These are phyloP conservation scores for Steinernema feltiae DNA, from an alignment of 1,140 invertebrate genomes.

Conservation along the genomic window DNA sequence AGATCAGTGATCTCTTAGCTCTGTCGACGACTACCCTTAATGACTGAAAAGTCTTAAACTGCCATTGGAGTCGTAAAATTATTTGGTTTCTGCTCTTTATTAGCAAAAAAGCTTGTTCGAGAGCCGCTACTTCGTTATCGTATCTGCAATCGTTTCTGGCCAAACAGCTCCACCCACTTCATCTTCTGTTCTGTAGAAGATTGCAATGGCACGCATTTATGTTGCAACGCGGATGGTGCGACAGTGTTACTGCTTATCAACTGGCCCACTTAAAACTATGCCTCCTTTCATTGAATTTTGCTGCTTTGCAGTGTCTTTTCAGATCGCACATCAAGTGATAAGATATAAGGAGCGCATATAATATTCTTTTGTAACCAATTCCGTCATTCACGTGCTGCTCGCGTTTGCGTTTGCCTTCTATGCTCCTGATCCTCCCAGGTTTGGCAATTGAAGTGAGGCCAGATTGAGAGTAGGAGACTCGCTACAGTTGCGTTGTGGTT, in stretches of 20 bases:
- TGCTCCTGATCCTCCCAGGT: too few relatives aligned
- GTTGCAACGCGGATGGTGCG: background rate
- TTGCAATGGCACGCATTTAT: background rate
- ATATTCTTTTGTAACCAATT: too few relatives aligned
- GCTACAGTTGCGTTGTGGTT: background rate
- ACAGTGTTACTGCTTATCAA: background rate
- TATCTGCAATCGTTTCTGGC: background rate
- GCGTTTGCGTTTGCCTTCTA: too few relatives aligned
- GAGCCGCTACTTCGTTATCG: background rate
- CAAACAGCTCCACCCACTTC: background rate
- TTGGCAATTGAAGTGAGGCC: too few relatives aligned
- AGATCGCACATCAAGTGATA: background rate
- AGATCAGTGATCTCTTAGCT: too few relatives aligned
- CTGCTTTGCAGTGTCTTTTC: background rate
- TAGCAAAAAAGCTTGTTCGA: conserved; percentile 6
- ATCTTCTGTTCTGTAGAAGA: background rate
- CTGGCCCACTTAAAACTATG: background rate
- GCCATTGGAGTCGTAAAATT: background rate
- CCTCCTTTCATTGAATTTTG: background rate
- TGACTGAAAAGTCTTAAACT: too few relatives aligned
- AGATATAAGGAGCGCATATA: background rate
- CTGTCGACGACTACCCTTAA: too few relatives aligned
- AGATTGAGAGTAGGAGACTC: too few relatives aligned
- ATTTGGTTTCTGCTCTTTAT: background rate
- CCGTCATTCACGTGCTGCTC: too few relatives aligned